Conservation (phyloP, 2,888 invertebrate genomes). For the Biston betularia region DNA sequence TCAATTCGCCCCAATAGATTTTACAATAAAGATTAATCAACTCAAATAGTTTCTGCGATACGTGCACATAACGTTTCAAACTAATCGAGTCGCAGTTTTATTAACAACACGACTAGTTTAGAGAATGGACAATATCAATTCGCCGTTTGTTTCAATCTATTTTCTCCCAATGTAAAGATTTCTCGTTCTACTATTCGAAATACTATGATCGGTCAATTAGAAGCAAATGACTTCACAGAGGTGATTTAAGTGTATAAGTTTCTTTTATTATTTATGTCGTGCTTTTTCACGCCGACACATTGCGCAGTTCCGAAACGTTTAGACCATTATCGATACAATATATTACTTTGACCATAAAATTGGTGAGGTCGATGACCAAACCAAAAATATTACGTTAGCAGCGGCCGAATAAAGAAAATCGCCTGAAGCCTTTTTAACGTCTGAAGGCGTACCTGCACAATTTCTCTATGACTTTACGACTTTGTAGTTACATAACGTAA, state of each 20-base stretch:
- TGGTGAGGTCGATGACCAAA: slow-evolving; percentile 70
- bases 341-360: slow-evolving; percentile 76
- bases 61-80: slow-evolving; percentile 42
- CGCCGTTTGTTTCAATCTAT: slow-evolving; percentile 33
- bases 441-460: slow-evolving; percentile 72
- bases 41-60: slow-evolving; percentile 46
- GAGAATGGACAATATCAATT: slow-evolving; percentile 35
- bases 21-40: slow-evolving; percentile 57
- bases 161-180: slow-evolving; percentile 38
- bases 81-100: slow-evolving; percentile 40
- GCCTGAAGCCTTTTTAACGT: slow-evolving; percentile 71
- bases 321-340: slow-evolving; percentile 76
- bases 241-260: slow-evolving; percentile 31
- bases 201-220: slow-evolving; percentile 60
- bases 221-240: slow-evolving; percentile 56
- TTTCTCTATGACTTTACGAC: slow-evolving; percentile 70
- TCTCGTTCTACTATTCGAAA: slow-evolving; percentile 51
- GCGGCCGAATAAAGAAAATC: slow-evolving; percentile 74
- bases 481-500: slow-evolving; percentile 69
- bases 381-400: slow-evolving; percentile 64
- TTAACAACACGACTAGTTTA: slow-evolving; percentile 23
- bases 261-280: slow-evolving; percentile 31
- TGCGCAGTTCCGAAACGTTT: slow-evolving; percentile 72
- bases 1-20: slow-evolving; percentile 59
- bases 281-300: slow-evolving; percentile 65